Base-by-base conservation (phyloP, 2,888 invertebrate species). In the Tridacna gigas region DNA sequence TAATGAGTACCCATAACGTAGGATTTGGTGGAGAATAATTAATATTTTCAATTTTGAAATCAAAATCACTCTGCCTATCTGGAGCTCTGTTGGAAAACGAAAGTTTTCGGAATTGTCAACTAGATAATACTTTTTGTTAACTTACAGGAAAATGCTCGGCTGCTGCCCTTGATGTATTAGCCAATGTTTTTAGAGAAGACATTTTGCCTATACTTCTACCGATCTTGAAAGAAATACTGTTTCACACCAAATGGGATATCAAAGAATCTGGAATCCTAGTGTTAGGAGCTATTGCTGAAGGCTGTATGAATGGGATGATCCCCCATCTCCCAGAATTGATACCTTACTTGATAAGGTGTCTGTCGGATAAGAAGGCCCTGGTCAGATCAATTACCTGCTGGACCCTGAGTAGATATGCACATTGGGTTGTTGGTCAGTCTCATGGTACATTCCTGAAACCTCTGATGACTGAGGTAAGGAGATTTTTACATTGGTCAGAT, bases 351-450 rank as follows among this genome's bases (percentile, higher is more conserved):
- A 98, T 99, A 91, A 96, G 96, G 91, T 98, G 98, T 95, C 96
- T 99, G 90, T 96, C 97, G 63, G 99, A 99, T 95, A 97, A 98
- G 95, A 99, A 99, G 95, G 98, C 99, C 0, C 96, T 99, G 60
- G 99, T 99, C 76, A 96, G 99, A 84, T 98, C 99, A 88, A 99
- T 99, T 94, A 99, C 99, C 0, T 99, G 99, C 95, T 99, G 99
- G 99, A 99, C 99, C 0, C 96, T 99, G 48, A 98, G 98, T 89
- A 96, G 99, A 78, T 99, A 99, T 95, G 98, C 99, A 66, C 98
- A 99, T 95, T 99, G 99, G 99, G 99, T 99, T 74, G 99, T 99
- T 20, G 96, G 97, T 82, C 99, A 99, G 95, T 97, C 98, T 11
- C 98, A 99, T 95, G 98, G 99, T 92, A 96, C 97, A 82, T 99